A percentile compares a stretch with the other conserved stretches of the same genome.
Evolutionary conservation across 2,113 vertebrate species (phyloP).

Genomic region (Paracanthobrama guichenoti): DNA sequence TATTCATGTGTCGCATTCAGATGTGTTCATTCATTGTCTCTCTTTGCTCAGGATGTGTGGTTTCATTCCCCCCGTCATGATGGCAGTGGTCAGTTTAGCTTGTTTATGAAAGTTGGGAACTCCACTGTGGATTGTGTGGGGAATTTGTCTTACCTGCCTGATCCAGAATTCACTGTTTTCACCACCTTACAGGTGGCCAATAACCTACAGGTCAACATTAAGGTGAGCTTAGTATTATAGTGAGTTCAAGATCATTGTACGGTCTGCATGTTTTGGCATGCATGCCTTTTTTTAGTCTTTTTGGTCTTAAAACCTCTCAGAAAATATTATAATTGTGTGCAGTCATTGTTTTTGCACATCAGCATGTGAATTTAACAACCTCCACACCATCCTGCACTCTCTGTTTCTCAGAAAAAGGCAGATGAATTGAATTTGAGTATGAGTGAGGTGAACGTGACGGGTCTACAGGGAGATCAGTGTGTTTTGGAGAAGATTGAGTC

Average conservation of each 20-base stretch:
- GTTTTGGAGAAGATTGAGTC: constrained; percentile 68
- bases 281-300: no score
- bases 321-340: not conserved
- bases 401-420: constrained; percentile 79
- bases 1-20: not conserved
- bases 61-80: constrained; percentile 50
- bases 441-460: constrained; percentile 78
- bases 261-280: not conserved
- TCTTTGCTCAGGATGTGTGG: constrained; percentile 57
- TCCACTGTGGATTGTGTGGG: constrained; percentile 57
- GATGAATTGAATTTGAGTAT: constrained; percentile 81
- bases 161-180: constrained; percentile 72
- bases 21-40: not conserved
- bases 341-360: not conserved
- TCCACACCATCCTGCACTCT: not conserved
- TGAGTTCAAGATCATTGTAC: not conserved
- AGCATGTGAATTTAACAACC: not conserved
- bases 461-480: constrained; percentile 68
- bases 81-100: not conserved
- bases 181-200: not conserved
- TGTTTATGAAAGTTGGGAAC: constrained; percentile 65
- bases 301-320: not conserved
- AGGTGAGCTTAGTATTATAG: constrained; percentile 58
- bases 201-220: constrained; percentile 59
- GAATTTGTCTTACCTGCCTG: constrained; percentile 61